Base-by-base conservation (phyloP, 53 echinoderm and acorn worm species). In the Apostichopus leukothele region DNA sequence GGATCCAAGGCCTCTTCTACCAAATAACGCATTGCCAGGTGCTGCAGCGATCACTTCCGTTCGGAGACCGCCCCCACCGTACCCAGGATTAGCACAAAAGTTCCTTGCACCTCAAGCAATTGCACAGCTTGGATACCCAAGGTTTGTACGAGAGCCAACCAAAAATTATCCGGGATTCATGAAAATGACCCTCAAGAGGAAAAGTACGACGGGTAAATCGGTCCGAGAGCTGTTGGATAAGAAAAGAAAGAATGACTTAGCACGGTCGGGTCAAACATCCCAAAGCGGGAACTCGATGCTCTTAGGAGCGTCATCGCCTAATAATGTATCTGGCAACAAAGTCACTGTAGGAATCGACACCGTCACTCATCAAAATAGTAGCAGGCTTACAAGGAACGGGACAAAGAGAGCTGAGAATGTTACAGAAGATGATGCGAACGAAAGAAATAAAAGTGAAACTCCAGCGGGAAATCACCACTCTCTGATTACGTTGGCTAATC, bases 101-200 rank as follows among this genome's bases (percentile, higher is more conserved):
- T 53, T 57, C 18, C 54, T 81, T n/a, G 54, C 81, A 18, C n/a
- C 81, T 54, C 81, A 81, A 81, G 18, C 71, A 71, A n/a, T 71
- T n/a, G 13, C 71, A 71, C 20, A 81, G 10, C 59, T 81, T 11
- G 81, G 81, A 22, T 57, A 59, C 54, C 54, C 18, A n/a, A 76
- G 76, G 51, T 50, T 76, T 18, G 23, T 22, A 23, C 13, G 22
- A 9, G 81, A 59, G 54, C 25, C 60, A 57, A 54, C 59, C 2
- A 81, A 81, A 57, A 55, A 81, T 52, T 81, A 52, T 25, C 81
- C 81, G 6, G 81, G 81, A 8, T 81, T 81, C 59, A n/a, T 81
- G 52, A 81, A 81, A 54, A 81, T 81, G 81, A 81, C 81, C 16
- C 51, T 85, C 25, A 85, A 85, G 85, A 66, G 66, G 66, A 85